These are phyloP conservation scores for Endomychus coccineus DNA, from an alignment of 2,888 invertebrate genomes.

Conservation along the genomic window DNA sequence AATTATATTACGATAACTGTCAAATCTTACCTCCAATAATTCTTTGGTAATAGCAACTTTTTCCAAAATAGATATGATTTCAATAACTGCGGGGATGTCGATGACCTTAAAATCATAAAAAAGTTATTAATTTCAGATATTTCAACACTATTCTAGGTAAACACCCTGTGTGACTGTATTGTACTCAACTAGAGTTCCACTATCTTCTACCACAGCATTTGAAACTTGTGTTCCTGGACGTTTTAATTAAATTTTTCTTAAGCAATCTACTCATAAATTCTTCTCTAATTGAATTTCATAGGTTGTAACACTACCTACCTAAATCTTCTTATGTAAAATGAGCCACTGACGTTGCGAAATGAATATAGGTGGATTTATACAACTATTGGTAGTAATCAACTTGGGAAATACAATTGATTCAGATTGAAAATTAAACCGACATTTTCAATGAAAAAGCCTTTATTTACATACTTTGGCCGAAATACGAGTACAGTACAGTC, in stretches of 20 bases:
- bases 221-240: no score
- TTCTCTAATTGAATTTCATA: no score
- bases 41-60: constrained; percentile 85
- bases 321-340: constrained; percentile 32
- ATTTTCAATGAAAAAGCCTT: constrained; percentile 22
- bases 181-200: no score
- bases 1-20: not conserved
- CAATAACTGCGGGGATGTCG: constrained; percentile 88
- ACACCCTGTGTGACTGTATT: no score
- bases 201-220: no score
- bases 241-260: no score
- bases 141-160: no score
- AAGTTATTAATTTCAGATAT: no score
- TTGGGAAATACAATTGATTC: constrained; percentile 15
- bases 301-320: no score
- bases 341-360: constrained; percentile 33
- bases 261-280: no score
- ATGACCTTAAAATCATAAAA: constrained; percentile 89
- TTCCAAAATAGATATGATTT: constrained; percentile 89
- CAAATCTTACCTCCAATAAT: constrained; percentile 68
- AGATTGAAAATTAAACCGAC: constrained; percentile 21
- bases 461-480: constrained; percentile 28
- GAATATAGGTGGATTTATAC: constrained; percentile 20
- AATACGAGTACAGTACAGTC: constrained; percentile 34
- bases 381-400: no score